Base-by-base conservation (phyloP, 2,888 invertebrate species). In the Temnothorax rugatulus region DNA sequence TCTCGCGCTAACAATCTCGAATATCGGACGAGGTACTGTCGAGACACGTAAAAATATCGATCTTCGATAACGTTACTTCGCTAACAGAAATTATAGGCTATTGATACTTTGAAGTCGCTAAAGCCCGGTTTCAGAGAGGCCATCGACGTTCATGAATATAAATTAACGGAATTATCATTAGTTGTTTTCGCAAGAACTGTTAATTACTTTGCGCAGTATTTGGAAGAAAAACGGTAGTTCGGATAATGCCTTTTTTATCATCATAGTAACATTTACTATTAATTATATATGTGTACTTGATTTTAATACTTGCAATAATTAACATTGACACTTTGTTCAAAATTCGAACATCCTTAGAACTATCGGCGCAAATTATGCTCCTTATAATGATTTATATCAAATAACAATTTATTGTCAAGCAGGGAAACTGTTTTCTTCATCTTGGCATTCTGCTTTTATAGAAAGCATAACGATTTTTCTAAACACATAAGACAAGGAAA, bases 11-110 rank as follows among this genome's bases (percentile, higher is more conserved):
- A 71, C 59, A 69, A 79, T 25, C 34, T 47, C 57, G 44, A 59
- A 47, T 59, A 41, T 25, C 52, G 18, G 15, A 66, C 4, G 44
- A 68, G n/a, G 38, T 50, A 34, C 15, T n/a, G n/a, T 38, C 34
- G 41, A 50, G 59, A 50, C 34, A 38, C 25, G 61, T 69, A 69
- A 47, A 69, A 38, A 38, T 59, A 79, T 81, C 50, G 50, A 59
- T 69, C 18, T 15, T 21, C 41, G 13, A 57, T 69, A 47, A 2
- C 34, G 47, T 11, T 18, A 4, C 64, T 25, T 47, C 15, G 18
- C 8, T 38, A 13, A 59, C 50, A 61, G 25, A 71, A 81, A 71
- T 69, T 59, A 69, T 69, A 44, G 34, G 29, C 29, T 34, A 79
- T n/a, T 47, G 69, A 59, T 69, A 69, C 38, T 50, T 71, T 59